These are phyloP conservation scores for Maccullochella peelii DNA, from an alignment of 2,113 vertebrate species.

Conservation along the genomic window DNA sequence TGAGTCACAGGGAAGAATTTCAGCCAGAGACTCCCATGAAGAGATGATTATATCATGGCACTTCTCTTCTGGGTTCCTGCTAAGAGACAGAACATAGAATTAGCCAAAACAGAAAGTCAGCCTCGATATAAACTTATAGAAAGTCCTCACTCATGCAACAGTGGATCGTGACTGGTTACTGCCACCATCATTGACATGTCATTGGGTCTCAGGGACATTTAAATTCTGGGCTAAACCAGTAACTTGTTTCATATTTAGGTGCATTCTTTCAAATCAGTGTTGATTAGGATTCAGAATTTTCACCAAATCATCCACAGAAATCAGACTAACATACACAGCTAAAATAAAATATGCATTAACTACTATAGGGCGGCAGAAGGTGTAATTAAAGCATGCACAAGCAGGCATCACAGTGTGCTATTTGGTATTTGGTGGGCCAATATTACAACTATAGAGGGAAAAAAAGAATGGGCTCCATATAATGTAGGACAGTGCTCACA, in stretches of 20 bases:
- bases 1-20: conserved; percentile 60
- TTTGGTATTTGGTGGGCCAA: conserved; percentile 48
- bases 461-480: background rate
- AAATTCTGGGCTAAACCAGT: background rate
- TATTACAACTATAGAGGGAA: conserved; percentile 6
- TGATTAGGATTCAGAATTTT: conserved; percentile 8
- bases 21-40: conserved; percentile 56
- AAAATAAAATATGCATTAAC: conserved; percentile 19
- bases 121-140: conserved; percentile 45
- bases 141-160: conserved; percentile 79
- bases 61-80: conserved; percentile 83
- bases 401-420: conserved; percentile 58
- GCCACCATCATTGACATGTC: conserved; percentile 55
- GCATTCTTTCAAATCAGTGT: conserved; percentile 3
- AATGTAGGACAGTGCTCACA: background rate
- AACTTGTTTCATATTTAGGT: background rate
- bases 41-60: conserved; percentile 79
- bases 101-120: conserved; percentile 44
- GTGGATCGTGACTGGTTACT: conserved; percentile 80
- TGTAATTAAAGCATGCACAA: conserved; percentile 71
- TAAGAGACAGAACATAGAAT: conserved; percentile 60
- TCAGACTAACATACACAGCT: conserved; percentile 7
- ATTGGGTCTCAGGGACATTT: conserved; percentile 24
- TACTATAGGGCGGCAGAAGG: conserved; percentile 22
- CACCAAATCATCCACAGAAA: conserved; percentile 11